Base-by-base conservation (phyloP, 2,113 vertebrate species). In the Phodopus roborovskii region DNA sequence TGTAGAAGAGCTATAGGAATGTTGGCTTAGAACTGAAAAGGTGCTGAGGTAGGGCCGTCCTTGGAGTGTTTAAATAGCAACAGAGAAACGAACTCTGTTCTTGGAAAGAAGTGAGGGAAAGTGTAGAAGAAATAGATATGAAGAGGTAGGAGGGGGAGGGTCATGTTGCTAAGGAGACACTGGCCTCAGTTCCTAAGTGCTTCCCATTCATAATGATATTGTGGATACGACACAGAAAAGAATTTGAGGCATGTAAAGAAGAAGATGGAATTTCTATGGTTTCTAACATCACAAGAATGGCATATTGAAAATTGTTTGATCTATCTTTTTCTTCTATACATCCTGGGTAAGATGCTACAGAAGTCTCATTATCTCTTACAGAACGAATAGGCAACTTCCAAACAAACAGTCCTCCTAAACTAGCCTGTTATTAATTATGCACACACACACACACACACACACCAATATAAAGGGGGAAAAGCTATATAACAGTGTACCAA, bases 1-100 rank as follows among this genome's bases (percentile, higher is more conserved):
- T 19, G 17, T n/a, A 9, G 4, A 60, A 8, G 16, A 50, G 36
- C 4, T 82, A 60, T 1, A 48, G 66, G 22, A 81, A 90, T 20
- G 15, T 28, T 91, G 22, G 7, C 90, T 24, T 1, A 45, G 42
- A 39, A 60, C 16, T 45, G 36, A 22, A 19, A 58, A 36, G 73
- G 1, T 17, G 5, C 13, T 19, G 45, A 56, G 16, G 3, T 42
- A 17, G 7, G 15, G 12, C 11, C 1, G 15, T 58, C 7, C 3
- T 81, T 62, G 53, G 66, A 28, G 24, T n/a, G 39, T 33, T 30
- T 42, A 26, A 50, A 82, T 19, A 42, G 26, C 0, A 39, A 4
- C 24, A 16, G 53, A 48, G 78, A 58, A 26, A 36, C n/a, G n/a
- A n/a, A n/a, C 12, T 1, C 2, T 10, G 24, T 24, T 4, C 12